Evolutionary conservation across 2,888 invertebrate species (phyloP).

Genomic region (Strigamia maritima): DNA sequence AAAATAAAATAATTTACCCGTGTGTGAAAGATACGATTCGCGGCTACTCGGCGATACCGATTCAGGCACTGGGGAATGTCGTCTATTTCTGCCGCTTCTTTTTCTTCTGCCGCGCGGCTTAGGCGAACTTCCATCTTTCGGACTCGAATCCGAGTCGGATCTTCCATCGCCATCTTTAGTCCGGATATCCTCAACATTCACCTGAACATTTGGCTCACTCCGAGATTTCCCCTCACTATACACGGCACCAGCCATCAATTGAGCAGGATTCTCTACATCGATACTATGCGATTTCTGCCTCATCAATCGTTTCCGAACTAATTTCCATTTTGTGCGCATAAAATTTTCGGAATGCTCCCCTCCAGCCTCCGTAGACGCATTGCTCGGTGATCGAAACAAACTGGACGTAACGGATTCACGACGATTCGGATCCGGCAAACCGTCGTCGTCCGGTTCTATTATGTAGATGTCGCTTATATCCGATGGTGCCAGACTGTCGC

Average conservation of each 20-base stretch:
- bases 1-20: background rate
- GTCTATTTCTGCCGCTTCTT: slow-evolving; percentile 8
- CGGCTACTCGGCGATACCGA: background rate
- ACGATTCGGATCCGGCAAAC: background rate
- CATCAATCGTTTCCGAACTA: slow-evolving; percentile 35
- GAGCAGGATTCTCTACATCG: slow-evolving; percentile 35
- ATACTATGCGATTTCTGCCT: slow-evolving; percentile 31
- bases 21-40: background rate
- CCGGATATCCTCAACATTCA: background rate
- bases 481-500: slow-evolving; percentile 41
- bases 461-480: slow-evolving; percentile 25
- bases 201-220: slow-evolving; percentile 33
- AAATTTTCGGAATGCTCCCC: background rate
- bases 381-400: slow-evolving; percentile 31
- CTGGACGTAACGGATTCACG: background rate
- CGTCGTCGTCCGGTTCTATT: background rate
- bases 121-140: background rate
- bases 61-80: background rate
- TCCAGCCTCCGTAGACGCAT: slow-evolving; percentile 19
- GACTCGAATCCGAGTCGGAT: background rate
- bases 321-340: slow-evolving; percentile 33
- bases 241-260: background rate
- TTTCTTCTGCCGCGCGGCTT: background rate
- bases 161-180: background rate
- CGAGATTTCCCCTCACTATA: background rate